Base-by-base conservation (phyloP, 1,140 invertebrate genomes). In the Drosophila burlai region DNA sequence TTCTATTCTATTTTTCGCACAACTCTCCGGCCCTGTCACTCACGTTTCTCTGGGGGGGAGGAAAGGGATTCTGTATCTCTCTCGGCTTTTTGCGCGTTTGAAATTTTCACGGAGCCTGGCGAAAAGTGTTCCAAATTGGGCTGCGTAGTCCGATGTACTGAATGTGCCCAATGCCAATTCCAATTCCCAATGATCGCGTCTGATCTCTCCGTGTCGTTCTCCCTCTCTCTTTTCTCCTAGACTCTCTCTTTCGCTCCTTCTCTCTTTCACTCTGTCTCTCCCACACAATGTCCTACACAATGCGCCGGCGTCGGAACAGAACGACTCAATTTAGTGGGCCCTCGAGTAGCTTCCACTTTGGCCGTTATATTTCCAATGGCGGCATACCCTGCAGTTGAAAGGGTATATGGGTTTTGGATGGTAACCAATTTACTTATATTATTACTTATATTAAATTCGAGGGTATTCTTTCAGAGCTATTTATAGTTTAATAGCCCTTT, bases 251-350 rank as follows among this genome's bases (percentile, higher is more conserved):
- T 72, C 13, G 13, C 31, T 38, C 21, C 45, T 38, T 18, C 45
- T 72, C 36, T 73, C 46, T 59, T 38, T 36, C 43, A 34, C 40
- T 42, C 34, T 58, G 38, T 16, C 38, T 50, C 60, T 67, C 62
- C 55, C 63, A 76, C 61, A 59, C 31, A 31, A 66, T 81, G 76
- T 86, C 83, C 83, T 89, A 86, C 84, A 74, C 83, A 76, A 18
- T 69, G 74, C 80, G 76, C 81, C 80, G 66, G 72, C 81, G 81
- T 71, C 82, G 82, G 66, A 69, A 62, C 64, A 61, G 50, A 80
- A 83, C 83, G 81, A 89, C 73, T 87, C 83, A 89, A 87, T 87
- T 89, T 87, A 89, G 83, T 83, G 58, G 81, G 68, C 71, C 71
- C 71, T 73, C 71, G 67, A 60, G 54, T 50, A 18, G 63, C 69